Percentiles rank a stretch among this genome's conserved stretches.
Conservation (phyloP, 2,113 vertebrate genomes). For the Glaucomys volans region DNA sequence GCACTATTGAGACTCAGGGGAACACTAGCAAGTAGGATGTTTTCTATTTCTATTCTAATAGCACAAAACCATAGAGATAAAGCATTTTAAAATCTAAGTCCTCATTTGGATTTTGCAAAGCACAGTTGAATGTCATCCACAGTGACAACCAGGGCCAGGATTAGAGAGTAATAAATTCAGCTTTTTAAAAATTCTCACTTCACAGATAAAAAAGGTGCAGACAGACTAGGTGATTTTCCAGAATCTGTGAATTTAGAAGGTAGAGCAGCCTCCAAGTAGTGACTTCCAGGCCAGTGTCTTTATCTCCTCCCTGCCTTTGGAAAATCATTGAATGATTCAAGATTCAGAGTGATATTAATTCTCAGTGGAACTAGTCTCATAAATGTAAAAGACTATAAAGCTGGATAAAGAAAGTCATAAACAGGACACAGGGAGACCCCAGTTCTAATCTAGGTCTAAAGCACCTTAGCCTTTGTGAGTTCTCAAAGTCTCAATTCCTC, state of each 20-base stretch:
- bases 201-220: background rate
- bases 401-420: background rate
- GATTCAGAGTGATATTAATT: background rate
- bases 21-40: background rate
- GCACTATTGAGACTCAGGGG: background rate
- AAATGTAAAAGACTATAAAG: background rate
- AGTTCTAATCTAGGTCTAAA: background rate
- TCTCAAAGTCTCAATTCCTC: background rate
- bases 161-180: background rate
- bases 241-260: background rate
- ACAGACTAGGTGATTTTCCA: background rate
- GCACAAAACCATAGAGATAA: background rate
- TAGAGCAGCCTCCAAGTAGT: background rate
- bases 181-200: background rate
- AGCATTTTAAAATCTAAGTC: background rate
- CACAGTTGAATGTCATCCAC: background rate
- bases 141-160: background rate
- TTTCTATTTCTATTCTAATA: background rate
- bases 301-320: background rate
- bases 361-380: background rate
- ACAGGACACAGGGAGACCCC: background rate
- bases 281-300: background rate
- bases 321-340: background rate
- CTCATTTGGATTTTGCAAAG: background rate
- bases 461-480: background rate